Evolutionary conservation across 2,113 vertebrate genomes (phyloP), one percentile per base, ranked within the genome.

Genomic region (Phylloscopus trochiloides): DNA sequence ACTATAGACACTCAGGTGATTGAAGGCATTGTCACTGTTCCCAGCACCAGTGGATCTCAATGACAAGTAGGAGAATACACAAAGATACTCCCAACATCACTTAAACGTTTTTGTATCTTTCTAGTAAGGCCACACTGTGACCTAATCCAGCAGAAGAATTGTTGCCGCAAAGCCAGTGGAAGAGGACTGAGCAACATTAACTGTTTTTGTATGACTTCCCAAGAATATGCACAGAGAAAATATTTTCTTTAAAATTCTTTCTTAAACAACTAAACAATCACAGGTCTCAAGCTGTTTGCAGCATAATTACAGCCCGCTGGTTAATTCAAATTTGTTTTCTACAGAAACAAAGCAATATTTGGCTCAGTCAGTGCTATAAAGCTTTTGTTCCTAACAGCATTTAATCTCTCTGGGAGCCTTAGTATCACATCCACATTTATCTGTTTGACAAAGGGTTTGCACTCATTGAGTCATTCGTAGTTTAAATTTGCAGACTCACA

Each of bases 241-340:
- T 6, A 68, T 20, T 57, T 32, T 57, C 76, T 45, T 85, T 70
- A 85, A 86, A 91, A 87, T 29, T 79, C 84, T 31, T 81, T 57
- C 84, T 82, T 76, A 85, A 92, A 55, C 68, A 84, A 87, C 73
- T 45, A n/a, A 89, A 87, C 57, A 34, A 88, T 57, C 78, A 47
- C 74, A 87, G 72, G 84, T 85, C 84, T 94, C 93, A 88, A 89
- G 87, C 91, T 95, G 86, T 86, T 91, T 86, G 91, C 76, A 81
- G 86, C 61, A 59, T 91, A 97, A 97, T 94, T 94, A 92, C 67
- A 96, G 92, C 91, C 82, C 3, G 6, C 63, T 95, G 86, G 54
- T 93, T 95, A 92, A 93, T 88, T 86, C 86, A 88, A 92, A 95
- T 92, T 93, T 95, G 94, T 91, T 95, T 96, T 96, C 68, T 61